Evolutionary conservation across 2,113 vertebrate genomes (phyloP).

Genomic region (Fregata magnificens): DNA sequence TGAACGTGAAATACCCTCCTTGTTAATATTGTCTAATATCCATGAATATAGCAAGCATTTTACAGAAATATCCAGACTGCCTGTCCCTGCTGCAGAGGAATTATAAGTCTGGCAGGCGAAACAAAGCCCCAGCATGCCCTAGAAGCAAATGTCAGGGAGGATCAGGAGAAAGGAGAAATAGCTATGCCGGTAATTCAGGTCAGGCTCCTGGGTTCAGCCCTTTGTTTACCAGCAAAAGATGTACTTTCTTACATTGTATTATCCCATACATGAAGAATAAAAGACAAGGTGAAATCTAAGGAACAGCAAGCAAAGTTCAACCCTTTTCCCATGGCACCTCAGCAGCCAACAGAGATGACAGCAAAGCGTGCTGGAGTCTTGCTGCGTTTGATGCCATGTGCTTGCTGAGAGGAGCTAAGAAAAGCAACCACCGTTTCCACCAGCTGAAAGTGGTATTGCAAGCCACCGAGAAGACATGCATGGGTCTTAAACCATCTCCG

Average conservation of each 20-base stretch:
- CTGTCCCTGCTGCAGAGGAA: not conserved
- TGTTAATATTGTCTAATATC: not conserved
- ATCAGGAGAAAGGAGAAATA: not conserved
- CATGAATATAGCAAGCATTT: not conserved
- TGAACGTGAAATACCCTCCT: not conserved
- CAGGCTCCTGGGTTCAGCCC: not conserved
- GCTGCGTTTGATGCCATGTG: not conserved
- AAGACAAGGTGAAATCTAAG: not conserved
- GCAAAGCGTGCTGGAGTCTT: not conserved
- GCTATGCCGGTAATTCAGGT: not conserved
- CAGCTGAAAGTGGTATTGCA: not conserved
- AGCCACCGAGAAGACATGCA: not conserved
- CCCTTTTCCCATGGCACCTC: not conserved
- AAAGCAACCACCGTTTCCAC: not conserved
- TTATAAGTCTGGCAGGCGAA: not conserved
- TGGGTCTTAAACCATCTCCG: fast-evolving
- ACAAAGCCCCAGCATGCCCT: not conserved
- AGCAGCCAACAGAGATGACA: not conserved
- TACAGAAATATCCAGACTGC: not conserved
- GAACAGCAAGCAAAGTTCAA: not conserved
- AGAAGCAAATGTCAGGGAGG: not conserved
- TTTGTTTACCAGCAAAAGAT: not conserved
- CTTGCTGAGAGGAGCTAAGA: not conserved
- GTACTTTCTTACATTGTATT: not conserved
- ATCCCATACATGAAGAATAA: not conserved